Base-by-base conservation (phyloP, 2,113 vertebrate genomes). In the Caranx melampygus region DNA sequence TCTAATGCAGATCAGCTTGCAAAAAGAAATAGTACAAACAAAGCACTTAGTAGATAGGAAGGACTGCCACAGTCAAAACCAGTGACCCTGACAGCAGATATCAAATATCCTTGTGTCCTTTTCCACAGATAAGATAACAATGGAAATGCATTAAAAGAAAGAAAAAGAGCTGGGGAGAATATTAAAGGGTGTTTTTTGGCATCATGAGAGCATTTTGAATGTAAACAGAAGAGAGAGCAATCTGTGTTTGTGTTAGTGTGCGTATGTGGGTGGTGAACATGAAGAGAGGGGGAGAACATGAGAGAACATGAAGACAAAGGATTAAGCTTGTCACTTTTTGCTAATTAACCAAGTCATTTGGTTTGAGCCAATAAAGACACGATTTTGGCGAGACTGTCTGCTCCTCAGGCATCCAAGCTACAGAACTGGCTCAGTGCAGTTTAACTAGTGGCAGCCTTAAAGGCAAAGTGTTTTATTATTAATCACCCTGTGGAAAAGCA, bases 321-420 rank as follows among this genome's bases (percentile, higher is more conserved):
- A 90, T 88, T 83, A 84, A 63, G 77, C 68, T 83, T 62, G 85
- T 90, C 88, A 79, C 78, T 73, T 85, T 83, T 72, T 81, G 83
- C 78, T 88, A 88, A 93, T 90, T 89, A 90, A 92, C 51, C 75
- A 54, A 86, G 70, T 86, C 67, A 67, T 89, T 86, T 76, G 79
- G 66, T 77, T 33, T 47, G 64, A 89, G 87, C 60, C 83, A 63
- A 60, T 78, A 81, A 85, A 89, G 71, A 81, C 79, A 16, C 57
- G 68, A 75, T 86, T 85, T 83, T 89, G 90, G 89, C 71, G 26
- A 82, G 77, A 72, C 61, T 2, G 61, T 77, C 3, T 61, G 77
- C 85, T 87, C 87, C 86, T 88, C 62, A n/a, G 81, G 87, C 88
- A 44, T 79, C 79, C n/a, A 59, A 67, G 72, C 74, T 45, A 60